Percentiles rank a stretch among this genome's conserved stretches.
These are phyloP conservation scores for Sterrhoptilus dennistouni DNA, from an alignment of 2,113 vertebrate genomes.

Conservation along the genomic window DNA sequence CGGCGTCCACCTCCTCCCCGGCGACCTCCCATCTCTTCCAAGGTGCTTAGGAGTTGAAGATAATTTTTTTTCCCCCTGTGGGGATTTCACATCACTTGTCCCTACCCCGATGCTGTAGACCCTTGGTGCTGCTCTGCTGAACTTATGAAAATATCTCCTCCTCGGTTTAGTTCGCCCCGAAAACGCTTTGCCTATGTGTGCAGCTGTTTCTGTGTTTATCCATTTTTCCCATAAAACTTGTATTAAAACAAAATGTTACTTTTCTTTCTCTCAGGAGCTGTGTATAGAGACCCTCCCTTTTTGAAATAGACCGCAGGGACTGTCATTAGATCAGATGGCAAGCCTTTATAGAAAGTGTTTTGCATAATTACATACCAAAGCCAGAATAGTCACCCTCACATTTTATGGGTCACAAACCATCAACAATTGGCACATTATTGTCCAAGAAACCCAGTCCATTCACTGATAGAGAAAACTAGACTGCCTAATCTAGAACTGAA, in stretches of 20 bases:
- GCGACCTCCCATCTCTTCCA: neutral
- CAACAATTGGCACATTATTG: slow-evolving; percentile 99
- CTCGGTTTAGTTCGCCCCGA: slow-evolving; percentile 56
- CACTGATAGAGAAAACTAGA: slow-evolving; percentile 83
- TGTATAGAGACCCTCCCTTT: slow-evolving; percentile 84
- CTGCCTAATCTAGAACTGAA: slow-evolving; percentile 87
- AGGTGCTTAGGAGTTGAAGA: neutral
- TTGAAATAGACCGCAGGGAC: slow-evolving; percentile 91
- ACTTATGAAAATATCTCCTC: slow-evolving; percentile 55
- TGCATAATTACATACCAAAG: slow-evolving; percentile 99
- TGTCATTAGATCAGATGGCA: slow-evolving; percentile 99
- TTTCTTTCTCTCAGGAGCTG: slow-evolving; percentile 76
- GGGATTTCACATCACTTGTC: neutral
- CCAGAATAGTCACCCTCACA: slow-evolving; percentile 98
- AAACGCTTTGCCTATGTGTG: slow-evolving; percentile 51
- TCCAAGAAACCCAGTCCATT: slow-evolving; percentile 92
- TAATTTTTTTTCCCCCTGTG: neutral
- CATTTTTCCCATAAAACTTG: slow-evolving; percentile 76
- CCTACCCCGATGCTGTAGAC: neutral
- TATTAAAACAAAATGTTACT: slow-evolving; percentile 84
- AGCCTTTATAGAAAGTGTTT: slow-evolving; percentile 99
- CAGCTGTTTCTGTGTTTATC: slow-evolving; percentile 70
- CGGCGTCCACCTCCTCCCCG: neutral
- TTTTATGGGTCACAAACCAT: slow-evolving; percentile 99
- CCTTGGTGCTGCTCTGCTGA: slow-evolving; percentile 31